These are phyloP conservation scores for Sebastiscus tertius DNA, from an alignment of 2,797 vertebrate species.

Conservation along the genomic window DNA sequence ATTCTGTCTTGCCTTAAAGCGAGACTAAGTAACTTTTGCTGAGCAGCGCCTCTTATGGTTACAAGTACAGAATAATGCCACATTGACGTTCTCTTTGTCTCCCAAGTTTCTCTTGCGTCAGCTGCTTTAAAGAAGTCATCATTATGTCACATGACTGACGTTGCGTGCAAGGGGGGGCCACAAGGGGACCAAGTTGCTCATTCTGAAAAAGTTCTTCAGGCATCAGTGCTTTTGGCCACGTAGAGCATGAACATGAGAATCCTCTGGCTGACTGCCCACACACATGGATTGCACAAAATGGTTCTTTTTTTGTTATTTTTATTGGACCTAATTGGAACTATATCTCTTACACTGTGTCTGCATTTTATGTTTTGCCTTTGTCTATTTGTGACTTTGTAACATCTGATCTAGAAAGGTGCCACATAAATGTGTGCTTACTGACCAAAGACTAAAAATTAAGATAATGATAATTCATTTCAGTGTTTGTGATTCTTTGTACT, in stretches of 20 bases:
- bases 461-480: background rate
- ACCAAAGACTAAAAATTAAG: background rate
- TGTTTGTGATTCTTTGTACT: background rate
- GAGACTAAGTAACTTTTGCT: background rate
- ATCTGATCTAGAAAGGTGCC: background rate
- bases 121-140: slow-evolving; percentile 11
- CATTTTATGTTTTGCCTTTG: background rate
- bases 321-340: background rate
- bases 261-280: background rate
- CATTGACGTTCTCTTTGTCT: background rate
- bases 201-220: slow-evolving; percentile 25
- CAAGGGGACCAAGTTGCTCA: background rate
- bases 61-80: background rate
- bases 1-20: background rate
- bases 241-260: background rate
- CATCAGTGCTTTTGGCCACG: background rate
- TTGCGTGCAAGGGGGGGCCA: background rate
- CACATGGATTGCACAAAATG: background rate
- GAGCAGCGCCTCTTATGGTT: background rate
- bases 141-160: slow-evolving; percentile 23
- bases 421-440: background rate
- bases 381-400: background rate
- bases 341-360: background rate
- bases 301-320: background rate
- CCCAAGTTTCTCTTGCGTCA: slow-evolving; percentile 5